Evolutionary conservation across 2,113 vertebrate genomes (phyloP).

Genomic region (Illadopsis cleaveri): DNA sequence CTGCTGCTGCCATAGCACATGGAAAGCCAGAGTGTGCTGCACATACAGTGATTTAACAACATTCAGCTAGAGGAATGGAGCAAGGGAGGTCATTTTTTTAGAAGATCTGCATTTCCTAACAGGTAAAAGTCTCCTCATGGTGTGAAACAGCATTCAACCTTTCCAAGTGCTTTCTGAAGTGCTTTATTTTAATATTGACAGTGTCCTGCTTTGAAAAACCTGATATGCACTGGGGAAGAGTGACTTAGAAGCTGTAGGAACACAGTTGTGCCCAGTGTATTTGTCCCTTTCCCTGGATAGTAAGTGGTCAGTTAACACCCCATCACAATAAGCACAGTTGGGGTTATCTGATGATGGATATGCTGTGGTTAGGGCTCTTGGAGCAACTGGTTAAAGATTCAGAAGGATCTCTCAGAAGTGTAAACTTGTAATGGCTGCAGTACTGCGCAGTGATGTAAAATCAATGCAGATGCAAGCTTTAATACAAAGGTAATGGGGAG

Average conservation of each 20-base stretch:
- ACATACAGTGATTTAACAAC: neutral
- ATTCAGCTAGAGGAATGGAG: neutral
- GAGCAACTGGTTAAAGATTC: slow-evolving; percentile 33
- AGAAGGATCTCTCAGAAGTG: neutral
- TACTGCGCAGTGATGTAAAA: slow-evolving; percentile 44
- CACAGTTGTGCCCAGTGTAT: neutral
- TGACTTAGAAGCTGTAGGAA: neutral
- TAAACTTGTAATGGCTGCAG: slow-evolving; percentile 49
- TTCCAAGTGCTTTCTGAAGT: neutral
- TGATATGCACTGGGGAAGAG: neutral
- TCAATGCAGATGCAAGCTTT: slow-evolving; percentile 52
- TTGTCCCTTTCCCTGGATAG: neutral
- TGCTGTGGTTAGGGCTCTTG: neutral
- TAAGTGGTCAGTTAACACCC: neutral
- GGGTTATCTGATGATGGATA: neutral
- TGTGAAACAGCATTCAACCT: neutral
- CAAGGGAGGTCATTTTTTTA: neutral
- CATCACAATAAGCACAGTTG: rapidly evolving
- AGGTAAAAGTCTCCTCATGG: neutral
- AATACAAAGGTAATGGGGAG: slow-evolving; percentile 42
- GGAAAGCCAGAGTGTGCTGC: neutral
- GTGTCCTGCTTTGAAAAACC: neutral
- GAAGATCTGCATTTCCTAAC: neutral
- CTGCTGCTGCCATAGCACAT: neutral
- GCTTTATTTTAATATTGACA: neutral